Percentiles rank a stretch among this genome's conserved stretches.
These are phyloP conservation scores for Troides helena DNA, from an alignment of 2,888 invertebrate genomes.

Conservation along the genomic window DNA sequence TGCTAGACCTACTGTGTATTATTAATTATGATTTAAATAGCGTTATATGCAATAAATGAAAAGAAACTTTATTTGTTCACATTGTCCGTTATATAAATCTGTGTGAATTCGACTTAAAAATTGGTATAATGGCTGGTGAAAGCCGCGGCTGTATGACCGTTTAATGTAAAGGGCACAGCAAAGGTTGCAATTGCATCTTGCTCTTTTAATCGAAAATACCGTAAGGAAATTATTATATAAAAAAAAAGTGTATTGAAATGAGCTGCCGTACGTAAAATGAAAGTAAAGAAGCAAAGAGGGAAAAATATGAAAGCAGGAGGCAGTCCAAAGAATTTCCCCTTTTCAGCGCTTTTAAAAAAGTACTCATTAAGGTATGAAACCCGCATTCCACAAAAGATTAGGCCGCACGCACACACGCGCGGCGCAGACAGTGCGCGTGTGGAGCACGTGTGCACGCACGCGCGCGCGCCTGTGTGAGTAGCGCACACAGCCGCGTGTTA, in stretches of 20 bases:
- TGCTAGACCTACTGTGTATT: too few relatives aligned
- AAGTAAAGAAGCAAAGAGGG: constrained; percentile 33
- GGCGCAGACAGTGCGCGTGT: constrained; percentile 32
- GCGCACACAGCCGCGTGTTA: constrained; percentile 41
- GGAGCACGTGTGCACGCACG: constrained; percentile 40
- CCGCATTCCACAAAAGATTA: constrained; percentile 78
- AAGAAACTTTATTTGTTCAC: too few relatives aligned
- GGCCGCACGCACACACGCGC: constrained; percentile 53
- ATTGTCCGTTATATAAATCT: neutral
- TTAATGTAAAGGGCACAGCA: neutral
- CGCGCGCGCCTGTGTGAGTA: constrained; percentile 37
- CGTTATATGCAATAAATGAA: too few relatives aligned
- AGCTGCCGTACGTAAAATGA: constrained; percentile 19
- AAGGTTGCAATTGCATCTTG: constrained; percentile 2
- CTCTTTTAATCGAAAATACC: constrained; percentile 3
- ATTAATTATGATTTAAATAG: too few relatives aligned
- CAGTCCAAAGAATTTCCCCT: constrained; percentile 61
- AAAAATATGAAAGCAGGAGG: constrained; percentile 47
- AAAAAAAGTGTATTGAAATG: constrained; percentile 21
- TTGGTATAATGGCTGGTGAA: neutral
- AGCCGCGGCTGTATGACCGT: neutral
- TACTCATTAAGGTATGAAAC: constrained; percentile 73
- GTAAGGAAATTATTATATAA: constrained; percentile 15
- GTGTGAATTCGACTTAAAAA: neutral
- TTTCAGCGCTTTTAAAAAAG: constrained; percentile 71